Conservation (phyloP, 2,888 invertebrate genomes). For the Tribolium freemani region DNA sequence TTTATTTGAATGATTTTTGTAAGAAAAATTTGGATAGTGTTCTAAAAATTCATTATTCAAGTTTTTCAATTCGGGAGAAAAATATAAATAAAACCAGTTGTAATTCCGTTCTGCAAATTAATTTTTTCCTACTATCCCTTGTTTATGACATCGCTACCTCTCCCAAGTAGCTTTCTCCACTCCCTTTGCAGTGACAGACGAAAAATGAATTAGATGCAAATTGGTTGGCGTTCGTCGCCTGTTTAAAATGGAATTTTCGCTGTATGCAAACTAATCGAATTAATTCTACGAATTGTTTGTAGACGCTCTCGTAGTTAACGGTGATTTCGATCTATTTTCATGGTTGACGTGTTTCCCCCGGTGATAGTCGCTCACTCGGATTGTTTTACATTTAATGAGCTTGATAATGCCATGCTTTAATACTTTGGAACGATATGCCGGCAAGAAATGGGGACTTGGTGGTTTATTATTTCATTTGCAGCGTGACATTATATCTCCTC, state of each 20-base stretch:
- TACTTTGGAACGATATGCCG: slow-evolving; percentile 17
- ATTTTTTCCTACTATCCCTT: not conserved
- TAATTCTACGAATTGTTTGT: slow-evolving; percentile 19
- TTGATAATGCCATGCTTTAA: slow-evolving; percentile 28
- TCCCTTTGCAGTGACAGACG: not conserved
- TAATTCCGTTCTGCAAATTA: not conserved
- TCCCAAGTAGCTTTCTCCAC: not conserved
- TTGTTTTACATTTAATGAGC: slow-evolving; percentile 34
- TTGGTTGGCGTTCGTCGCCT: not conserved
- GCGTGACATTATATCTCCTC: slow-evolving; percentile 22
- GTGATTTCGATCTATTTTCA: slow-evolving; percentile 34
- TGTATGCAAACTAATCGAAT: slow-evolving; percentile 21
- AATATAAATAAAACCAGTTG: not conserved
- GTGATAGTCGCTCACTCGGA: slow-evolving; percentile 21
- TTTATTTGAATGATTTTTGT: no score
- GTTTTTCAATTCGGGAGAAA: no score
- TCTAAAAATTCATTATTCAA: no score
- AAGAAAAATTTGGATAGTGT: no score
- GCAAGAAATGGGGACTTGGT: slow-evolving; percentile 12
- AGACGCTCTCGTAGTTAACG: slow-evolving; percentile 3
- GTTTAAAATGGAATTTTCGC: slow-evolving; percentile 16
- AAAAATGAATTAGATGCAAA: slow-evolving; percentile 11
- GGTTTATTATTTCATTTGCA: slow-evolving; percentile 34
- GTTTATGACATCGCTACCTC: not conserved
- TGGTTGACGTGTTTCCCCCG: slow-evolving; percentile 27